phyloP scores from a whole-genome alignment of 2,113 vertebrate species.

The Peromyscus californicus region DNA sequence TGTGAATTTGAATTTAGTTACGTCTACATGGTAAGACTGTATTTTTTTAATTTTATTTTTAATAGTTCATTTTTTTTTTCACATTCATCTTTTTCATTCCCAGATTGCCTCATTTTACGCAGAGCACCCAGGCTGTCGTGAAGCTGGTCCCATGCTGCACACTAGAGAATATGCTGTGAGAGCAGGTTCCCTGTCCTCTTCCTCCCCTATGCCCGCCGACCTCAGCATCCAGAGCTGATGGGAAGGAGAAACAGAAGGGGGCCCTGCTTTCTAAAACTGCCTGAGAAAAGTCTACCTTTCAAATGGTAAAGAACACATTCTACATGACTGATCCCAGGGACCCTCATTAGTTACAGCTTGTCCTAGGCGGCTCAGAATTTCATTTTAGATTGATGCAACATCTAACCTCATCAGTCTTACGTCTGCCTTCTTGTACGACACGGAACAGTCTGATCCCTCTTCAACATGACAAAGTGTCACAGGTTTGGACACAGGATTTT shows the following conservation, averaged over 20 bases:
- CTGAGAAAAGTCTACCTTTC: neutral
- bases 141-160: neutral
- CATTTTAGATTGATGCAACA: neutral
- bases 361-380: neutral
- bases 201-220: fast-evolving
- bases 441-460: neutral
- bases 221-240: neutral
- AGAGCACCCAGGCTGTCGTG: neutral
- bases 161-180: no score
- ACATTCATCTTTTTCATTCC: neutral
- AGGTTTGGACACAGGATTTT: neutral
- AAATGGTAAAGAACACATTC: neutral
- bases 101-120: neutral
- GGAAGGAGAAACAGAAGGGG: neutral
- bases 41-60: neutral
- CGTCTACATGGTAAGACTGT: neutral
- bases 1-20: neutral
- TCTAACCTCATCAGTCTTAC: neutral
- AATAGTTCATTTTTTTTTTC: neutral
- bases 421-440: neutral
- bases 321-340: neutral
- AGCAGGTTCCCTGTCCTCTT: fast-evolving
- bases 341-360: neutral
- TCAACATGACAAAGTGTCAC: neutral
- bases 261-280: neutral